Percentiles rank a stretch among this genome's conserved stretches.
Conservation (phyloP, 53 echinoderm and acorn worm species). For the Stichopus horrens region DNA sequence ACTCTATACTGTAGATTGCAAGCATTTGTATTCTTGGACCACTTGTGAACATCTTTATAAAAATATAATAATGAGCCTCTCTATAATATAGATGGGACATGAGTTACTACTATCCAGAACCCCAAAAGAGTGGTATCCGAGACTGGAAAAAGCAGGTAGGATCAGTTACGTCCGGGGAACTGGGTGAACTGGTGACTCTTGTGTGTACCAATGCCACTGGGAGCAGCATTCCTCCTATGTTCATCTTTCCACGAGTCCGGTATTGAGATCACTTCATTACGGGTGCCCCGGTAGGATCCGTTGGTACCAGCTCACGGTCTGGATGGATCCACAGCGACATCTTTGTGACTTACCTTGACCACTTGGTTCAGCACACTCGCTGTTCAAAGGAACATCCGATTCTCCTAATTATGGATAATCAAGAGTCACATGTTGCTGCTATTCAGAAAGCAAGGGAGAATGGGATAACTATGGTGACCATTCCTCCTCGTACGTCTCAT, state of each 20-base stretch:
- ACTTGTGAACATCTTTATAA: too few relatives aligned
- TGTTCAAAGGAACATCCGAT: conserved; percentile 29
- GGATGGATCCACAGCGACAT: conserved; percentile 56
- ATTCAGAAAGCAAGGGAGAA: conserved; percentile 15
- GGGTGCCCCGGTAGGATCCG: conserved; percentile 48
- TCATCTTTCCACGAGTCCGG: conserved; percentile 51
- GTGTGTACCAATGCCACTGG: conserved; percentile 43
- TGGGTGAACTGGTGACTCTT: conserved; percentile 49
- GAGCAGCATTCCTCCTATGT: conserved; percentile 39
- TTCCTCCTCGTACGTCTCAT: neutral
- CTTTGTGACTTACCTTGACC: conserved; percentile 48
- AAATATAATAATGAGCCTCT: neutral
- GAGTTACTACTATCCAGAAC: neutral
- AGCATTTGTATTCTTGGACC: too few relatives aligned
- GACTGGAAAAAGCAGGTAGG: conserved; percentile 16
- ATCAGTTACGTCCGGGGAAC: conserved; percentile 50
- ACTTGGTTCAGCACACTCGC: conserved; percentile 45
- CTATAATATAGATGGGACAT: conserved; percentile 1
- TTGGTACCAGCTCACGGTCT: conserved; percentile 37
- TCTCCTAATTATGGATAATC: conserved; percentile 7
- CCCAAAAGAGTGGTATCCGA: neutral
- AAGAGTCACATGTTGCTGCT: neutral
- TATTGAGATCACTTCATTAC: conserved; percentile 51
- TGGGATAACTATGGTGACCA: neutral
- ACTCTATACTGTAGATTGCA: too few relatives aligned